Evolutionary conservation across 2,113 vertebrate species (phyloP).

Genomic region (Poeciliopsis occidentalis): DNA sequence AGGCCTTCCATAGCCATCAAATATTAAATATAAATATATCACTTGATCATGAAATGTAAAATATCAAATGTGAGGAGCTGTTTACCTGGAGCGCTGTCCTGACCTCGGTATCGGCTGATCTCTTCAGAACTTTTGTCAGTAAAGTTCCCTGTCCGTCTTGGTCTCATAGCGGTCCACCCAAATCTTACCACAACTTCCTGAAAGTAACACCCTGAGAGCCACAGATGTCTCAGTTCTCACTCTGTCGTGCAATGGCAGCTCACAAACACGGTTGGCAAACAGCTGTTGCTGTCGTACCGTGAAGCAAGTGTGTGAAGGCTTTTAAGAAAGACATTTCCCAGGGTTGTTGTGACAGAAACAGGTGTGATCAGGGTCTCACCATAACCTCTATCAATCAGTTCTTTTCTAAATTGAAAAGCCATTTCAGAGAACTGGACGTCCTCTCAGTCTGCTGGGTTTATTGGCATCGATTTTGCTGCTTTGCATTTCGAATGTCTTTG

Average conservation of each 20-base stretch:
- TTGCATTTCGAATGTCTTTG: slow-evolving; percentile 4
- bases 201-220: slow-evolving; percentile 34
- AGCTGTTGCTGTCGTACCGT: background rate
- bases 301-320: slow-evolving; percentile 1
- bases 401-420: too few relatives aligned
- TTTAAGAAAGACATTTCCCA: too few relatives aligned
- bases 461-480: too few relatives aligned
- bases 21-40: background rate
- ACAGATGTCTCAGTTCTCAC: slow-evolving; percentile 12
- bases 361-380: too few relatives aligned
- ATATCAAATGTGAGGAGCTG: background rate
- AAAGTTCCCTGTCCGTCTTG: background rate
- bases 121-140: slow-evolving; percentile 2
- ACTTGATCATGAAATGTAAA: background rate
- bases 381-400: too few relatives aligned
- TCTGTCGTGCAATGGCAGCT: background rate
- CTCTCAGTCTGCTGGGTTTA: too few relatives aligned
- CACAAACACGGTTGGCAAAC: slow-evolving; percentile 15
- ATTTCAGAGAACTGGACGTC: too few relatives aligned
- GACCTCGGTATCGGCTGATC: background rate
- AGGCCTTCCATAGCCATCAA: background rate
- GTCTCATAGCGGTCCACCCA: background rate
- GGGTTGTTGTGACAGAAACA: too few relatives aligned
- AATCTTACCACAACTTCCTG: slow-evolving; percentile 61
- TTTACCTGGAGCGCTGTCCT: slow-evolving; percentile 42